phyloP scores from a whole-genome alignment of 2,797 vertebrate genomes.

The Diplodus puntazzo region DNA sequence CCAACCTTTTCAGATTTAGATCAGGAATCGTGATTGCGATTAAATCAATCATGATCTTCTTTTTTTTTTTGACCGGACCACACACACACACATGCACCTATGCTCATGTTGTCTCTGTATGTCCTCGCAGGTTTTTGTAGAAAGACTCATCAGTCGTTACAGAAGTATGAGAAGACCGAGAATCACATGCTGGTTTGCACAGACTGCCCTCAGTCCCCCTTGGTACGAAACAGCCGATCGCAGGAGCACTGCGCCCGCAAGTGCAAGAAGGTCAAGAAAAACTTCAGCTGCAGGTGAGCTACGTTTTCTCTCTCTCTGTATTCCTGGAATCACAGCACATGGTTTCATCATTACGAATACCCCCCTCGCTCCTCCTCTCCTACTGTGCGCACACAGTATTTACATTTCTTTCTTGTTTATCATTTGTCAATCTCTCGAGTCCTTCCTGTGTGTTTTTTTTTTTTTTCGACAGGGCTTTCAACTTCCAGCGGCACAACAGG shows the following conservation, averaged over 20 bases:
- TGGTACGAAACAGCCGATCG: slow-evolving; percentile 87
- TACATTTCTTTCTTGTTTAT: slow-evolving; percentile 73
- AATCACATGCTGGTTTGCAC: slow-evolving; percentile 88
- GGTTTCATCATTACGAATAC: background rate
- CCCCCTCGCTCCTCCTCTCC: background rate
- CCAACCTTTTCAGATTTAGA: no score
- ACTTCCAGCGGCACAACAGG: slow-evolving; percentile 94
- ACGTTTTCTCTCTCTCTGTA: background rate
- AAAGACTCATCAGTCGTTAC: slow-evolving; percentile 83
- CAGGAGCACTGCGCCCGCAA: slow-evolving; percentile 93
- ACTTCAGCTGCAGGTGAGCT: slow-evolving; percentile 94
- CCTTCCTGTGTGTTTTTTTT: slow-evolving; percentile 59
- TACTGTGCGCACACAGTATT: slow-evolving; percentile 50
- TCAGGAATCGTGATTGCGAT: no score
- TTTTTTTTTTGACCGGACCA: background rate
- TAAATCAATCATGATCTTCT: no score
- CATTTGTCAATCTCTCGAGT: slow-evolving; percentile 62
- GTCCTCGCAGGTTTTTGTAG: slow-evolving; percentile 83
- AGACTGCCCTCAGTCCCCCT: slow-evolving; percentile 86
- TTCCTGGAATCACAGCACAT: slow-evolving; percentile 11
- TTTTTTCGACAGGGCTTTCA: slow-evolving; percentile 90
- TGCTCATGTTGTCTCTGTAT: background rate
- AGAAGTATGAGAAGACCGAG: slow-evolving; percentile 93
- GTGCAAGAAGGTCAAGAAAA: slow-evolving; percentile 92
- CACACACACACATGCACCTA: background rate